Evolutionary conservation across 2,113 vertebrate species (phyloP).

Genomic region (Xyrauchen texanus): DNA sequence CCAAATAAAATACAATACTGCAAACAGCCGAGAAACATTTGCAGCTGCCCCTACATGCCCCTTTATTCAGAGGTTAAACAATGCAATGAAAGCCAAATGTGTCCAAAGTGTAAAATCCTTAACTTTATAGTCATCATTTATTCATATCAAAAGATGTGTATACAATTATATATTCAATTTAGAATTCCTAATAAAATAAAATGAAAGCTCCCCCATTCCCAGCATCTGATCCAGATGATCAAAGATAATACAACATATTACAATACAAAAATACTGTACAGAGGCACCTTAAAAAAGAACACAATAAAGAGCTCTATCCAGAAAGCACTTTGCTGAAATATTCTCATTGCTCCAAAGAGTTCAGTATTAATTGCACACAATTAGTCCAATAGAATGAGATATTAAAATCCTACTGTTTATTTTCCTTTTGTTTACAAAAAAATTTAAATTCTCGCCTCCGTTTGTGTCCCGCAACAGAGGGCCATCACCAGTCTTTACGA

Average conservation of each 20-base stretch:
- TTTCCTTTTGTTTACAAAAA: background rate
- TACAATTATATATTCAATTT: slow-evolving; percentile 55
- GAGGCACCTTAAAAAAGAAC: slow-evolving; percentile 55
- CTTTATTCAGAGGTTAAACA: slow-evolving; percentile 18
- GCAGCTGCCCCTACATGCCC: background rate
- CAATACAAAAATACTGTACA: slow-evolving; percentile 80
- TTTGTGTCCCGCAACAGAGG: slow-evolving; percentile 52
- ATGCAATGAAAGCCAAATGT: slow-evolving; percentile 27
- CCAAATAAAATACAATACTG: background rate
- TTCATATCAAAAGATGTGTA: slow-evolving; percentile 56
- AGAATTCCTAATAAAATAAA: slow-evolving; percentile 57
- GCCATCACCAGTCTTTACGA: background rate
- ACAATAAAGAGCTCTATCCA: slow-evolving; percentile 54
- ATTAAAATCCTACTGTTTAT: slow-evolving; percentile 41
- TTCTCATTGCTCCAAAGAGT: slow-evolving; percentile 47
- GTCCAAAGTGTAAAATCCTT: slow-evolving; percentile 45
- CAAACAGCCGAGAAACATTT: background rate
- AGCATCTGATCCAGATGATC: slow-evolving; percentile 53
- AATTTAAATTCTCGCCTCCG: slow-evolving; percentile 46
- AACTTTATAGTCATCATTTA: slow-evolving; percentile 50
- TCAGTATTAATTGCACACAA: slow-evolving; percentile 52
- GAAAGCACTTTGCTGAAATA: slow-evolving; percentile 54
- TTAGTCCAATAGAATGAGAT: slow-evolving; percentile 27
- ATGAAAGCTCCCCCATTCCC: slow-evolving; percentile 49
- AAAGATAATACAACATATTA: slow-evolving; percentile 65